A percentile compares a stretch with the other conserved stretches of the same genome.
These are phyloP conservation scores for Hyaena hyaena DNA, from an alignment of 2,113 vertebrate genomes.

Conservation along the genomic window DNA sequence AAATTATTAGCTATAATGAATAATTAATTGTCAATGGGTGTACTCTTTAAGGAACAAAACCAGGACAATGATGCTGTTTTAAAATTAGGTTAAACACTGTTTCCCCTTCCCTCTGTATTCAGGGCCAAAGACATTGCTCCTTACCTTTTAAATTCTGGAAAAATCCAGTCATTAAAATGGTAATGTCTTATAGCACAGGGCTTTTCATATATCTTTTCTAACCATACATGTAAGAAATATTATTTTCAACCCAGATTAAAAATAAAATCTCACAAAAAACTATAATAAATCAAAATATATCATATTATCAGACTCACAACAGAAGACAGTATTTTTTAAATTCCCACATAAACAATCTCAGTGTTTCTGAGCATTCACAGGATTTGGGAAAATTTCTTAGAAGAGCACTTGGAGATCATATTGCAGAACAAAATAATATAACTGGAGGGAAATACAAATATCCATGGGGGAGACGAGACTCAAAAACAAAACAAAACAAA, in stretches of 20 bases:
- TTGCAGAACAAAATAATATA: neutral
- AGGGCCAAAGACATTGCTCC: neutral
- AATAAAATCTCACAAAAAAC: neutral
- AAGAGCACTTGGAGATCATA: neutral
- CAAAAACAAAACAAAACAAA: neutral
- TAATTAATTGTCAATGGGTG: slow-evolving; percentile 21
- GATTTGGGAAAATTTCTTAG: neutral
- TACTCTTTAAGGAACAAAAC: neutral
- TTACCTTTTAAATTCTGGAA: neutral
- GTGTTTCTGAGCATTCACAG: neutral
- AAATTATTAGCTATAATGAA: neutral
- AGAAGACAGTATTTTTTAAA: neutral
- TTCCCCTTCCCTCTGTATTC: neutral
- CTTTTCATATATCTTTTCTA: neutral
- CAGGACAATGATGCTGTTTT: neutral
- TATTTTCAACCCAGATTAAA: neutral
- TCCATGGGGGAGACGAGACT: neutral
- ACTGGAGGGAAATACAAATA: neutral
- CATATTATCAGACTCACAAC: neutral
- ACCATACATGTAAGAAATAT: neutral
- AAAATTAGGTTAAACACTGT: neutral
- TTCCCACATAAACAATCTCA: neutral
- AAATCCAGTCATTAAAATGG: neutral
- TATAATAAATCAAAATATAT: neutral
- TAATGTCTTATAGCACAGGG: neutral